Conservation (phyloP, 2,113 vertebrate species). For the Ciconia stormi region DNA sequence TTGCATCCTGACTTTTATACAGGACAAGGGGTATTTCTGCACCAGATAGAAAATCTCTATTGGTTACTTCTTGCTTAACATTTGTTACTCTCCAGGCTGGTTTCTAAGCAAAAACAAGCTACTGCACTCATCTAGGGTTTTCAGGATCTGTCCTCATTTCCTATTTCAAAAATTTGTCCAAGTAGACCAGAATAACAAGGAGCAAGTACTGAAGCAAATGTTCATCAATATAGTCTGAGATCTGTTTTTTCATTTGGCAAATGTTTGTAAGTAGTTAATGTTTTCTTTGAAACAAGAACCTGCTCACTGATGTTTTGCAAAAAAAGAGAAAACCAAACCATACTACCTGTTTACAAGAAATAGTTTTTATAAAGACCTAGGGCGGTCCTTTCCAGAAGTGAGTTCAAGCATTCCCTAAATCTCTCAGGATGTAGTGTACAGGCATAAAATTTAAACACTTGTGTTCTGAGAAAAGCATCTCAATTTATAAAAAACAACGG, state of each 20-base stretch:
- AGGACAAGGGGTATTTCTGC: neutral
- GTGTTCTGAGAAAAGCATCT: conserved; percentile 15
- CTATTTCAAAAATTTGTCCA: neutral
- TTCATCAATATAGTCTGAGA: neutral
- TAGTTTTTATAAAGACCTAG: neutral
- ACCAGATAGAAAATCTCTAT: neutral
- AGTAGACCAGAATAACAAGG: neutral
- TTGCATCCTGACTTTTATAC: neutral
- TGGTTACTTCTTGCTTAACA: neutral
- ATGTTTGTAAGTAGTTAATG: neutral
- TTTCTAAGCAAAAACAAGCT: neutral
- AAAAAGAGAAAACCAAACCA: neutral
- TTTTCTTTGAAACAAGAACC: neutral
- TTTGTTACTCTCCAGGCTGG: neutral
- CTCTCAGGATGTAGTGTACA: neutral
- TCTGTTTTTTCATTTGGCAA: neutral
- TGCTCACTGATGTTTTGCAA: neutral
- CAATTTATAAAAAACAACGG: conserved; percentile 4
- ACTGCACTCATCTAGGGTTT: neutral
- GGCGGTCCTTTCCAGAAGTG: neutral
- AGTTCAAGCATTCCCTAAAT: neutral
- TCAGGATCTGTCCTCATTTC: neutral
- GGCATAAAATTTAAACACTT: neutral
- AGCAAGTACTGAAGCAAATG: neutral
- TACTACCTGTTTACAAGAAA: neutral